phyloP scores from a whole-genome alignment of 1,140 invertebrate genomes.

The Aricia agestis region DNA sequence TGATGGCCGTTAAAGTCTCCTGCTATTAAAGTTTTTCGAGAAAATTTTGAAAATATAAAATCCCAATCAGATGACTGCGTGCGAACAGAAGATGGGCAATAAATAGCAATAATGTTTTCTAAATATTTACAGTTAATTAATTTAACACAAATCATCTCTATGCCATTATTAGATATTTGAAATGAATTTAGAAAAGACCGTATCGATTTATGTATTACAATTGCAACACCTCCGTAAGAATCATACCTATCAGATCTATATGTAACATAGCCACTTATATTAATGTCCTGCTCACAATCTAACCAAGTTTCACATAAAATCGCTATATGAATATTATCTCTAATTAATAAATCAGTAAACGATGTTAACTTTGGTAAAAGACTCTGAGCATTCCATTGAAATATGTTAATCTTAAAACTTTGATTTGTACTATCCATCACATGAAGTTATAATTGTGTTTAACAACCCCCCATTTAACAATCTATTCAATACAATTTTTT shows the following conservation, averaged over 20 bases:
- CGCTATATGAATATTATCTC: conserved; percentile 30
- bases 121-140: conserved; percentile 26
- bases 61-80: conserved; percentile 33
- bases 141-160: conserved; percentile 25
- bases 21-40: conserved; percentile 26
- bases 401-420: conserved; percentile 20
- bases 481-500: conserved; percentile 16
- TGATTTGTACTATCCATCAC: conserved; percentile 24
- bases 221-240: conserved; percentile 33
- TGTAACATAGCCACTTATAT: conserved; percentile 28
- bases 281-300: conserved; percentile 8
- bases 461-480: conserved; percentile 19
- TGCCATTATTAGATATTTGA: conserved; percentile 24
- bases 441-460: neutral
- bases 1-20: conserved; percentile 40
- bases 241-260: conserved; percentile 29
- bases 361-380: conserved; percentile 21
- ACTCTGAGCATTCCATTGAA: conserved; percentile 27
- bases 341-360: conserved; percentile 19
- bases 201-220: conserved; percentile 32
- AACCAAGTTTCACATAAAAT: conserved; percentile 32
- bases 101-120: conserved; percentile 29
- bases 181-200: too few species aligned
- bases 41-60: conserved; percentile 28
- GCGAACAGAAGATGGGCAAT: conserved; percentile 29